Conservation (phyloP, 1,140 invertebrate genomes). For the Microplitis demolitor region DNA sequence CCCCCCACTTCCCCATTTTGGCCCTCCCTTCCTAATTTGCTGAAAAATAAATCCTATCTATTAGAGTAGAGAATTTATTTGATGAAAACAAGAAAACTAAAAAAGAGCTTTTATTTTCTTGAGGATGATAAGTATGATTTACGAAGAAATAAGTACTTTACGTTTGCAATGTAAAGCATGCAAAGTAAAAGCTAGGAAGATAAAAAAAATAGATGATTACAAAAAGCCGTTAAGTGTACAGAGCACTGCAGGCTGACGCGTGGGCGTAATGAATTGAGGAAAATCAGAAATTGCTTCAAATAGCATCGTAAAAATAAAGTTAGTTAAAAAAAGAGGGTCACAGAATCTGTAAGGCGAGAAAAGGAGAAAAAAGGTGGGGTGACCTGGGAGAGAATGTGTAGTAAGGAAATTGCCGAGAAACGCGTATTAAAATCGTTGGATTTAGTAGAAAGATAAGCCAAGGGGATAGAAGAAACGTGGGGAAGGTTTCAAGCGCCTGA, state of each 20-base stretch:
- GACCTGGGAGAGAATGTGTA: slow-evolving; percentile 48
- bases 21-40: too few relatives aligned
- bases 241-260: not conserved
- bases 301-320: slow-evolving; percentile 59
- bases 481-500: slow-evolving; percentile 32
- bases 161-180: slow-evolving; percentile 2
- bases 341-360: slow-evolving; percentile 14
- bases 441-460: slow-evolving; percentile 58
- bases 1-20: too few relatives aligned
- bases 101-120: too few relatives aligned
- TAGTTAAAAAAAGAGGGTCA: slow-evolving; percentile 44
- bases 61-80: too few relatives aligned
- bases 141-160: slow-evolving; percentile 12
- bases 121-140: not conserved
- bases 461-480: slow-evolving; percentile 24
- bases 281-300: slow-evolving; percentile 63
- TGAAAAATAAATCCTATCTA: too few relatives aligned
- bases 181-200: not conserved
- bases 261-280: slow-evolving; percentile 55
- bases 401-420: slow-evolving; percentile 58
- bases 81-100: too few relatives aligned
- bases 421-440: slow-evolving; percentile 62
- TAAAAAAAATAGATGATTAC: slow-evolving; percentile 10
- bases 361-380: slow-evolving; percentile 33
- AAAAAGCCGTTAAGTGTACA: slow-evolving; percentile 1